These are phyloP conservation scores for Lithodes maja DNA, from an alignment of 2,888 invertebrate species.

Conservation along the genomic window DNA sequence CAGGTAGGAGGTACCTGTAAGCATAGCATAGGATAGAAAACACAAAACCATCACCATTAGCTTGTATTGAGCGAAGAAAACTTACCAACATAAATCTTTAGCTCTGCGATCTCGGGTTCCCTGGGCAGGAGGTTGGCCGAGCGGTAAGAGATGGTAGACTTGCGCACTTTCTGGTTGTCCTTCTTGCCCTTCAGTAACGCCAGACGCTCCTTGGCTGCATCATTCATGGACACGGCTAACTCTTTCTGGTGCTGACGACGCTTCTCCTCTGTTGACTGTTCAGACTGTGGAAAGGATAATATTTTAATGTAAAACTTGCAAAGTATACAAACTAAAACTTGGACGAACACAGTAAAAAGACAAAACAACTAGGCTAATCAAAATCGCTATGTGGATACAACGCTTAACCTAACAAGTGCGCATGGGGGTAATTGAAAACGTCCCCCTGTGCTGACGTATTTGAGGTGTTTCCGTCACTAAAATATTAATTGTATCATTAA, in stretches of 20 bases:
- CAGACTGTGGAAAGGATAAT: no score
- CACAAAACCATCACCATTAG: background rate
- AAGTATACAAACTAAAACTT: no score
- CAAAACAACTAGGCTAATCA: no score
- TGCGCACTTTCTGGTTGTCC: conserved; percentile 90
- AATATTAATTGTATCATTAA: no score
- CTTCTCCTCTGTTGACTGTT: conserved; percentile 97
- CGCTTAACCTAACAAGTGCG: no score
- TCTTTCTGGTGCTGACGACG: conserved; percentile 97
- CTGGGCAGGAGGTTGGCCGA: conserved; percentile 93
- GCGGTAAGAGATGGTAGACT: conserved; percentile 97
- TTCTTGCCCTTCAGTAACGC: conserved; percentile 84
- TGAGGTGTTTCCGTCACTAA: no score
- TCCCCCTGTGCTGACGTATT: no score
- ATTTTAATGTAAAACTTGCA: no score
- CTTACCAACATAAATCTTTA: conserved; percentile 95
- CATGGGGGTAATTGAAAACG: no score
- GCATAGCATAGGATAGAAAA: background rate
- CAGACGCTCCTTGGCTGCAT: conserved; percentile 92
- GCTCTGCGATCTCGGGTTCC: conserved; percentile 92
- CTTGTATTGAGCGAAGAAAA: conserved; percentile 71
- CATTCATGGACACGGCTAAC: conserved; percentile 91
- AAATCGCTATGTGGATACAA: no score
- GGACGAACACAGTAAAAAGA: no score
- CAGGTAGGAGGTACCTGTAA: background rate